Evolutionary conservation across 2,888 invertebrate species (phyloP).

Genomic region (Rhimphoctona megacephalus): DNA sequence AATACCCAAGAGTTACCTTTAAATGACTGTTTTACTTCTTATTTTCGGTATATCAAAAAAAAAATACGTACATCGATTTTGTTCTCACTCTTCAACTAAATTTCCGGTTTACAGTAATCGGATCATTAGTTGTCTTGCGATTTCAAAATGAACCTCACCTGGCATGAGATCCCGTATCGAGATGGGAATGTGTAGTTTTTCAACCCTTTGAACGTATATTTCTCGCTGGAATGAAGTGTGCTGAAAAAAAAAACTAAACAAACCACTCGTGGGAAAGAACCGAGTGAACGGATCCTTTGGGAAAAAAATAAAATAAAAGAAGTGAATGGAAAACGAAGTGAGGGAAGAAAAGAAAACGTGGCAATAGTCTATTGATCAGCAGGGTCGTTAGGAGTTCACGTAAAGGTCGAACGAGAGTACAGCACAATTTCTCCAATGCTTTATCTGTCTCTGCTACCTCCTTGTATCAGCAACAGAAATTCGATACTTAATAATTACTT

Average conservation of each 20-base stretch:
- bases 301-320: slow-evolving; percentile 29
- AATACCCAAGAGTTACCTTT: too few species aligned
- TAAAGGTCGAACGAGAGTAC: slow-evolving; percentile 45
- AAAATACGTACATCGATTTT: too few species aligned
- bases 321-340: slow-evolving; percentile 18
- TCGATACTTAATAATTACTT: neutral
- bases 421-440: slow-evolving; percentile 40
- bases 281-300: neutral
- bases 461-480: neutral
- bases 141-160: neutral
- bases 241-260: slow-evolving; percentile 24
- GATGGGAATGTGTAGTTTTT: neutral
- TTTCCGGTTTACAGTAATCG: too few species aligned
- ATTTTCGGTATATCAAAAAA: too few species aligned
- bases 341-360: slow-evolving; percentile 23
- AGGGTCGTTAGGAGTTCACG: slow-evolving; percentile 58
- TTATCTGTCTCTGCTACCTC: slow-evolving; percentile 8
- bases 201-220: slow-evolving; percentile 7
- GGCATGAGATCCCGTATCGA: neutral
- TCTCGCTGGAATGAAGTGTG: slow-evolving; percentile 5
- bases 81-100: too few species aligned
- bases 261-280: slow-evolving; percentile 36
- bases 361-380: slow-evolving; percentile 55
- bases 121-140: neutral
- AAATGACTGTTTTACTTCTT: too few species aligned